Evolutionary conservation across 2,888 invertebrate genomes (phyloP).

Genomic region (Leucoma salicis): DNA sequence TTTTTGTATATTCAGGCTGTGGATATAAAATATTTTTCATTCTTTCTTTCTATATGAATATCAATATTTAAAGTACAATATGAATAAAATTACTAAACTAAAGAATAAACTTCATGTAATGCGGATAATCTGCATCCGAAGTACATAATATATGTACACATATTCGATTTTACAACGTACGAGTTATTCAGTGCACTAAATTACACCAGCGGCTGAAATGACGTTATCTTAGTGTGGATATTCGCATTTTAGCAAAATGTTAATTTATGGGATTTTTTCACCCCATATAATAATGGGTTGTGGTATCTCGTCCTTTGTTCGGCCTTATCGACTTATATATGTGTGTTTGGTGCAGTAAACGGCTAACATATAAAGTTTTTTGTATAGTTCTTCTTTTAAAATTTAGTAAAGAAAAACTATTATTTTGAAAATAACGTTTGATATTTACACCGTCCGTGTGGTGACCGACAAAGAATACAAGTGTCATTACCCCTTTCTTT

Average conservation of each 20-base stretch:
- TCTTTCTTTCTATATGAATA: too few relatives aligned
- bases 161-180: background rate
- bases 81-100: too few relatives aligned
- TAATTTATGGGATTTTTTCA: conserved; percentile 50
- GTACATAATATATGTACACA: background rate
- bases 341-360: background rate
- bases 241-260: conserved; percentile 51
- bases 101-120: too few relatives aligned
- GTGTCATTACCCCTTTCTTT: background rate
- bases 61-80: too few relatives aligned
- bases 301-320: conserved; percentile 32
- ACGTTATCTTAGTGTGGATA: conserved; percentile 49
- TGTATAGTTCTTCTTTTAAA: background rate
- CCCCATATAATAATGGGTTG: conserved; percentile 39
- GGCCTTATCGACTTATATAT: conserved; percentile 9
- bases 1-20: too few relatives aligned
- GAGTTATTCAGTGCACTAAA: conserved; percentile 29
- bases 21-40: too few relatives aligned
- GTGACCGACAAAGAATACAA: background rate
- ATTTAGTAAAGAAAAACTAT: too few relatives aligned
- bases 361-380: background rate
- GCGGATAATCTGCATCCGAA: too few relatives aligned
- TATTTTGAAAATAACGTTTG: too few relatives aligned
- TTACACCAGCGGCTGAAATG: conserved; percentile 39
- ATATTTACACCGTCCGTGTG: too few relatives aligned